These are phyloP conservation scores for Trilocha varians DNA, from an alignment of 2,888 invertebrate species.

Conservation along the genomic window DNA sequence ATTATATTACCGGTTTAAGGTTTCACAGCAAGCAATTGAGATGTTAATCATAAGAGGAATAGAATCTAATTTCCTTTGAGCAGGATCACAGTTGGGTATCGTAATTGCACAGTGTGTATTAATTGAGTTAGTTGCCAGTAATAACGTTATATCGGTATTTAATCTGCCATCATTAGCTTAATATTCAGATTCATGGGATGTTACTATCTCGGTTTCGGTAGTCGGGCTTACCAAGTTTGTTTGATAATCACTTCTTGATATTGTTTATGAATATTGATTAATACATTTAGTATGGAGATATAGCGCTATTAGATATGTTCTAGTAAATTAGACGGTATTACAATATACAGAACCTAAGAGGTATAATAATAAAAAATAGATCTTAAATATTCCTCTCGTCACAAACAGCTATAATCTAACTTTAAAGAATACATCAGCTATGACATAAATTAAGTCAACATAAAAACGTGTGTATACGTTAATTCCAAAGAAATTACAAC, in stretches of 20 bases:
- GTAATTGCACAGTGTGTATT: constrained; percentile 31
- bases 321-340: too few relatives aligned
- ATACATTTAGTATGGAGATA: too few relatives aligned
- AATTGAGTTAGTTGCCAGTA: constrained; percentile 48
- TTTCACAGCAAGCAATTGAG: constrained; percentile 1
- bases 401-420: too few relatives aligned
- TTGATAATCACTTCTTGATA: background rate
- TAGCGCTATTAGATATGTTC: too few relatives aligned
- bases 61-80: constrained; percentile 16
- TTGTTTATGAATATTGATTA: background rate
- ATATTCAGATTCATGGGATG: constrained; percentile 35
- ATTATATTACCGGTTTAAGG: constrained; percentile 25
- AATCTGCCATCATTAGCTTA: constrained; percentile 45
- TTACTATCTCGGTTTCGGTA: constrained; percentile 8
- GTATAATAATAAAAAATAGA: too few relatives aligned
- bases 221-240: background rate
- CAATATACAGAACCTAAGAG: too few relatives aligned
- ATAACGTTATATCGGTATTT: constrained; percentile 44
- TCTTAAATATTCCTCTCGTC: too few relatives aligned
- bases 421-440: too few relatives aligned
- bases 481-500: background rate
- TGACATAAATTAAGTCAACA: background rate
- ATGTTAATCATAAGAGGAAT: constrained; percentile 7
- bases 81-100: constrained; percentile 8
- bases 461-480: background rate